Base-by-base conservation (phyloP, 2,888 invertebrate genomes). In the Philhelius pedissequus region DNA sequence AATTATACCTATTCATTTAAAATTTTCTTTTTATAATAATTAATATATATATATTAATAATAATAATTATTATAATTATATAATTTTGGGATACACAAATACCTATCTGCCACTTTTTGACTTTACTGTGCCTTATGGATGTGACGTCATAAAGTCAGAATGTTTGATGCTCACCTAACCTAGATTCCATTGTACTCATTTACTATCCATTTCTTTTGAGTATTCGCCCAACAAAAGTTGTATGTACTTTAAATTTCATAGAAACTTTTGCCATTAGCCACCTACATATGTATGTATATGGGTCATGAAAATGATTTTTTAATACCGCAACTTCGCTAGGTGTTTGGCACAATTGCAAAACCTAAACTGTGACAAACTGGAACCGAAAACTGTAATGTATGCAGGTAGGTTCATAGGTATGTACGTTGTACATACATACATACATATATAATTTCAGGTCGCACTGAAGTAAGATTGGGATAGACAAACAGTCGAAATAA, bases 301-400 rank as follows among this genome's bases (percentile, higher is more conserved):
- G 58, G 75, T 75, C 80, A 69, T 58, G 40, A 30, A 11, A 20
- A 56, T 43, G 40, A 48, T 22, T 74, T 43, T 30, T 58, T 58
- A 66, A 32, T 60, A n/a, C n/a, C n/a, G n/a, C n/a, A 38, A 69
- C 40, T 76, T 22, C 52, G 32, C 18, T 56, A 30, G 69, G 11
- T 38, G 50, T 80, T 76, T 70, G 76, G 70, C 64, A 60, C 50
- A 15, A 30, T 32, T n/a, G 68, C 74, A 52, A 56, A 70, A 32
- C 18, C 11, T 18, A 18, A 58, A 38, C 15, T 48, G 9, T 45
- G 38, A 54, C 32, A 69, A 9, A 43, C 18, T 45, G 13, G 15
- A 64, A 54, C 32, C 25, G 9, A 54, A 27, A n/a, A n/a, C n/a
- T n/a, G n/a, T n/a, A n/a, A n/a, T n/a, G n/a, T n/a, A n/a, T n/a